phyloP scores from a whole-genome alignment of 2,113 vertebrate species.

The Channa maculata region DNA sequence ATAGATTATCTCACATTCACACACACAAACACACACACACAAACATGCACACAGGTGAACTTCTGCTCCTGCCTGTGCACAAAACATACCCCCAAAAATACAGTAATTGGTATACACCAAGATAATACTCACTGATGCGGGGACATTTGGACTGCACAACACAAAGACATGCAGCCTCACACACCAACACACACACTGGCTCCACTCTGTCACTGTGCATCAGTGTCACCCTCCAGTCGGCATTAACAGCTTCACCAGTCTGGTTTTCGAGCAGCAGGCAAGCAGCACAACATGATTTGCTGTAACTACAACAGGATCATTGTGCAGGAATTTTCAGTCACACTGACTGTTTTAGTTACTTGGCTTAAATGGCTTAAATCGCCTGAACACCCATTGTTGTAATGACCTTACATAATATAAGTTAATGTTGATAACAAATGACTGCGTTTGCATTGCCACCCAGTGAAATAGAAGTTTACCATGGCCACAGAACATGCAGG shows the following conservation, averaged over 20 bases:
- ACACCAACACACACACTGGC: constrained; percentile 31
- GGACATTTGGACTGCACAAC: neutral
- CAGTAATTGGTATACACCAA: neutral
- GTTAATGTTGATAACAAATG: too few species aligned
- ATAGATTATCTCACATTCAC: constrained; percentile 64
- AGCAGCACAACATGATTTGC: neutral
- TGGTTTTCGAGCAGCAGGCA: constrained; percentile 60
- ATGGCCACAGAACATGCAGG: too few species aligned
- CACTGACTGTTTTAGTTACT: too few species aligned
- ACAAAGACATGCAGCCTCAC: neutral
- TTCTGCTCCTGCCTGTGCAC: neutral
- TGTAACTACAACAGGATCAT: too few species aligned
- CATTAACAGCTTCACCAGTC: constrained; percentile 40
- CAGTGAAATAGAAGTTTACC: too few species aligned
- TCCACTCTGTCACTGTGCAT: constrained; percentile 62
- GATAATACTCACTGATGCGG: constrained; percentile 3
- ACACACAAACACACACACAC: constrained; percentile 15
- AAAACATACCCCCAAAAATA: neutral
- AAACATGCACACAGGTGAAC: neutral
- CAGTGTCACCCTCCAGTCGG: constrained; percentile 63
- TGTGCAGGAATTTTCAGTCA: too few species aligned
- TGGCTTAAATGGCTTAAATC: too few species aligned
- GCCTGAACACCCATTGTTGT: too few species aligned
- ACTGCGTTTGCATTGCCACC: too few species aligned
- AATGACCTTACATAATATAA: too few species aligned